Evolutionary conservation across 37 sponge, comb jelly and placozoan genomes (phyloP).

Genomic region (Cliona cf. orientalis): DNA sequence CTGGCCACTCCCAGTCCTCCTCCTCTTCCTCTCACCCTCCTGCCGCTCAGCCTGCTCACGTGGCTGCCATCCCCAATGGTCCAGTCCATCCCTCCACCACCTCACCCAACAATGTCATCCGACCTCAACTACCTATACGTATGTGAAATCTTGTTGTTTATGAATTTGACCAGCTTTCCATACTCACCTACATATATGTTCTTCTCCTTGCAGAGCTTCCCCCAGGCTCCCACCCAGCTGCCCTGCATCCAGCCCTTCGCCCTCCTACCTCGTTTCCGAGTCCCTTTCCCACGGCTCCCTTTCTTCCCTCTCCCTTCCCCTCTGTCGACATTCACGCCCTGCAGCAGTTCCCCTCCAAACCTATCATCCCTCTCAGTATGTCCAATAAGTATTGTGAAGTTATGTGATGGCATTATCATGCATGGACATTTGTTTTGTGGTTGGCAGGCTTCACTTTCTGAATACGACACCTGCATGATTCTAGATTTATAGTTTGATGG

Average conservation of each 20-base stretch:
- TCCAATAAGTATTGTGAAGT: too few relatives aligned
- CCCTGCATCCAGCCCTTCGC: conserved; percentile 24
- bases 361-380: conserved; percentile 19
- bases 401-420: too few relatives aligned
- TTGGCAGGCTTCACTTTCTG: too few relatives aligned
- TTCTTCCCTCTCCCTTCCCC: conserved; percentile 37
- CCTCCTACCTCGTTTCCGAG: conserved; percentile 32
- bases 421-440: too few relatives aligned
- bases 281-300: conserved; percentile 43
- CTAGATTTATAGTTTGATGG: too few relatives aligned
- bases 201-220: too few relatives aligned
- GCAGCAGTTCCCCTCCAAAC: conserved; percentile 10
- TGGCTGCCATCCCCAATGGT: conserved; percentile 1
- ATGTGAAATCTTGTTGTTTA: background rate
- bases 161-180: background rate
- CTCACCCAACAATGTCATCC: conserved; percentile 4
- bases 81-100: background rate
- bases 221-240: background rate
- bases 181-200: background rate
- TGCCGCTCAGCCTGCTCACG: conserved; percentile 13
- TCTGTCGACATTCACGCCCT: conserved; percentile 15
- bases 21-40: conserved; percentile 8
- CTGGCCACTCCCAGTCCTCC: background rate
- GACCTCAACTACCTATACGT: conserved; percentile 1
- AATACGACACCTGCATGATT: too few relatives aligned